Evolutionary conservation across 1,140 invertebrate genomes (phyloP).

Genomic region (Magallana angulata): DNA sequence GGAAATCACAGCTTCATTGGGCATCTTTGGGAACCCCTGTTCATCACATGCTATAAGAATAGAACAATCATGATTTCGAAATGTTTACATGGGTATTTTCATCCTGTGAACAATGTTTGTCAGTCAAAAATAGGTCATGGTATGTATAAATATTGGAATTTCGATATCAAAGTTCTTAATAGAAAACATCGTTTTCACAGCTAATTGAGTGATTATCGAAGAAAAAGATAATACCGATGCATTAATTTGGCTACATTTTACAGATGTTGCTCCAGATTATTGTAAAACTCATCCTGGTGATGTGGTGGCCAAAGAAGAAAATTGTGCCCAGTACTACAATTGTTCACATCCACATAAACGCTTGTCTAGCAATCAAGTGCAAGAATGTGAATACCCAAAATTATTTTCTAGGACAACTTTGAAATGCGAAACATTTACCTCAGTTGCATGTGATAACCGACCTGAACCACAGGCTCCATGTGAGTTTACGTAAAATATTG

Average conservation of each 20-base stretch:
- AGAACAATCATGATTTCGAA: slow-evolving; percentile 36
- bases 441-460: slow-evolving; percentile 63
- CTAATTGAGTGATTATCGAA: background rate
- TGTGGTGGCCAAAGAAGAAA: slow-evolving; percentile 47
- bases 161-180: background rate
- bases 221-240: too few relatives aligned
- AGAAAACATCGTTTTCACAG: background rate
- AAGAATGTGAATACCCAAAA: slow-evolving; percentile 65
- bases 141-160: background rate
- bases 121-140: slow-evolving; percentile 28
- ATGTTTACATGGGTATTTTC: slow-evolving; percentile 43
- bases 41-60: slow-evolving; percentile 46
- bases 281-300: slow-evolving; percentile 51
- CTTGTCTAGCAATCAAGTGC: slow-evolving; percentile 53
- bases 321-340: slow-evolving; percentile 70
- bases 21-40: slow-evolving; percentile 40
- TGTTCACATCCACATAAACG: slow-evolving; percentile 58
- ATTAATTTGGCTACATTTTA: background rate
- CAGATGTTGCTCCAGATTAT: slow-evolving; percentile 42
- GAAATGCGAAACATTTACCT: slow-evolving; percentile 62
- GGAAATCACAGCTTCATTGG: slow-evolving; percentile 45
- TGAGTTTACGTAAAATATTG: slow-evolving; percentile 49
- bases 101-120: slow-evolving; percentile 33
- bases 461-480: slow-evolving; percentile 66
- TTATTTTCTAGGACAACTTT: slow-evolving; percentile 57